These are phyloP conservation scores for Conistra vaccinii DNA, from an alignment of 2,888 invertebrate species.

Conservation along the genomic window DNA sequence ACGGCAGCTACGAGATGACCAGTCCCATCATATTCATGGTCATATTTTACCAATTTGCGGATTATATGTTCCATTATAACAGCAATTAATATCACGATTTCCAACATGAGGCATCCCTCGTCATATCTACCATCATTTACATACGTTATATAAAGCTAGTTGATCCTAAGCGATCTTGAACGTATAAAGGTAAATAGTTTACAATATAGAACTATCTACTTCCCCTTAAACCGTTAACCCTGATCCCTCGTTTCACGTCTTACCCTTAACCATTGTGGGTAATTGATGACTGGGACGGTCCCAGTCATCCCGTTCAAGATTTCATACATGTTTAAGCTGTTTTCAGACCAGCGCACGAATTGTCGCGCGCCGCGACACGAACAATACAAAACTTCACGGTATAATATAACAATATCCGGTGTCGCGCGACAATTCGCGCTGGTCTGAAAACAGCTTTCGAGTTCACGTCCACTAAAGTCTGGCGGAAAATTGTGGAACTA, in stretches of 20 bases:
- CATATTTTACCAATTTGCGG: background rate
- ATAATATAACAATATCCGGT: too few relatives aligned
- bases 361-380: too few relatives aligned
- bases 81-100: background rate
- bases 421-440: too few relatives aligned
- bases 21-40: too few relatives aligned
- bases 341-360: too few relatives aligned
- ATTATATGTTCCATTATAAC: background rate
- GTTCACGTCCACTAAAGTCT: too few relatives aligned
- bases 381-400: too few relatives aligned
- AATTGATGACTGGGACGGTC: background rate
- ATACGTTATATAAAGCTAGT: background rate
- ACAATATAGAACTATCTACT: conserved; percentile 11
- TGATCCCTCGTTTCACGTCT: conserved; percentile 2
- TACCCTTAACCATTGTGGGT: background rate
- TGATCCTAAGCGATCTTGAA: conserved; percentile 2
- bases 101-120: conserved; percentile 28
- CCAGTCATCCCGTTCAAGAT: too few relatives aligned
- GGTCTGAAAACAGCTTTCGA: too few relatives aligned
- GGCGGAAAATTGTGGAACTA: too few relatives aligned
- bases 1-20: too few relatives aligned
- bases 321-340: background rate
- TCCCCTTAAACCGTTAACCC: background rate
- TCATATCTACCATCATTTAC: background rate
- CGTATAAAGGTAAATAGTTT: background rate